These are phyloP conservation scores for Drosophila fungiperda DNA, from an alignment of 2,888 invertebrate genomes.

Conservation along the genomic window DNA sequence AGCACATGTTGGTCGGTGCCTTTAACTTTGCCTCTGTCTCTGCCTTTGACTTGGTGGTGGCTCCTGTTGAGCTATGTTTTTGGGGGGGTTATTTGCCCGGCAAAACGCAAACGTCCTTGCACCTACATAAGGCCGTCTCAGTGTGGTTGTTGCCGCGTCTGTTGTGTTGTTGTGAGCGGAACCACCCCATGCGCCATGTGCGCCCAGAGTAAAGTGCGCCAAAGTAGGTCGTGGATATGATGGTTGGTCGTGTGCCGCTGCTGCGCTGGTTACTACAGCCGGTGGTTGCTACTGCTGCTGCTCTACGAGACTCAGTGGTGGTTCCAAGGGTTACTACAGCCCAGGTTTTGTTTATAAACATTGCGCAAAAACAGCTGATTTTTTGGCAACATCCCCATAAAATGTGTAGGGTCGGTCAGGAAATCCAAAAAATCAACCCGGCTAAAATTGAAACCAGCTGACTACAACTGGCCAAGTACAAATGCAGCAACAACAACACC, in stretches of 20 bases:
- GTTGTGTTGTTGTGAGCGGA: conserved; percentile 72
- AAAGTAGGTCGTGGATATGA: conserved; percentile 72
- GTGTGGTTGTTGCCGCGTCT: conserved; percentile 5
- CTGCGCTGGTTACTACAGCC: not conserved
- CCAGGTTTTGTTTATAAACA: conserved; percentile 74
- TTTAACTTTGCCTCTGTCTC: conserved; percentile 17
- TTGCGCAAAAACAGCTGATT: conserved; percentile 79
- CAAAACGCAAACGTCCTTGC: conserved; percentile 71
- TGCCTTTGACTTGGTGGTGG: conserved; percentile 48
- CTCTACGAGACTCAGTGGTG: conserved; percentile 64
- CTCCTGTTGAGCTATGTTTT: conserved; percentile 30
- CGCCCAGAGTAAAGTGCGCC: conserved; percentile 74
- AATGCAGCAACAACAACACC: conserved; percentile 42
- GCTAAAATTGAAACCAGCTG: conserved; percentile 31
- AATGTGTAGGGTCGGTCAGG: conserved; percentile 57
- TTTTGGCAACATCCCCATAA: conserved; percentile 71
- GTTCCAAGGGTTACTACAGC: conserved; percentile 78
- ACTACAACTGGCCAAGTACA: conserved; percentile 12
- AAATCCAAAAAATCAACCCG: conserved; percentile 22
- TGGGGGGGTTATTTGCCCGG: conserved; percentile 62
- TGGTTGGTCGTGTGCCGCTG: conserved; percentile 57
- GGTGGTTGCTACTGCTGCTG: conserved; percentile 48
- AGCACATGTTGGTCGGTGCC: conserved; percentile 57
- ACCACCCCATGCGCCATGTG: conserved; percentile 80
- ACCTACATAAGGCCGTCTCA: conserved; percentile 69